Base-by-base conservation (phyloP, 2,888 invertebrate genomes). In the Trisateles emortualis region DNA sequence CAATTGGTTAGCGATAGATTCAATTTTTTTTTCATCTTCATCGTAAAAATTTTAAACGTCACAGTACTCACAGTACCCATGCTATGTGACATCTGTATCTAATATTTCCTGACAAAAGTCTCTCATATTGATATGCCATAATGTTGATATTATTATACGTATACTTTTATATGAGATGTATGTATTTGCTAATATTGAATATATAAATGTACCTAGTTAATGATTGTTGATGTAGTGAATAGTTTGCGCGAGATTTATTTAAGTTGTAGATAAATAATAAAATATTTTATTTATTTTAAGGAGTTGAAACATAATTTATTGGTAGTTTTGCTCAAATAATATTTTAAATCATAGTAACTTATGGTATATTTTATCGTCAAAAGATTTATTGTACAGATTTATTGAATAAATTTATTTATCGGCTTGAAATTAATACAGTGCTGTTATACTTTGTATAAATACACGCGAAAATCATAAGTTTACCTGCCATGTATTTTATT, bases 251-350 rank as follows among this genome's bases (percentile, higher is more conserved):
- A 71, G 42, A 61, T 46, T 52, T 62, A 36, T 40, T 6, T 41
- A 52, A 32, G 51, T 29, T 0, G 1, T 19, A 39, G 2, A 36
- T 22, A 36, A 2, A 16, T 24, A 38, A 43, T 6, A 33, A 33
- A 29, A 36, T 47, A 50, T 43, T 46, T 49, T 39, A 51, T 53
- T 52, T 52, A 55, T 32, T 55, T 48, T 43, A 39, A 11, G 3
- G 10, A 13, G 2, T 17, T 33, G 33, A 40, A 36, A 35, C 24
- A 19, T 32, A 47, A 40, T 26, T 22, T n/a, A 39, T 47, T 52
- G 52, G 44, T 10, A 53, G 45, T 40, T 63, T 70, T 71, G 74
- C 74, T 70, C 69, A 68, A 68, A 57, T 59, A 72, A 50, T 52
- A 9, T 3, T 22, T 22, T 2, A 26, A 26, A 26, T 26, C 26